A percentile compares a stretch with the other conserved stretches of the same genome.
Evolutionary conservation across 1,140 invertebrate genomes (phyloP).

Genomic region (Oedothorax gibbosus): DNA sequence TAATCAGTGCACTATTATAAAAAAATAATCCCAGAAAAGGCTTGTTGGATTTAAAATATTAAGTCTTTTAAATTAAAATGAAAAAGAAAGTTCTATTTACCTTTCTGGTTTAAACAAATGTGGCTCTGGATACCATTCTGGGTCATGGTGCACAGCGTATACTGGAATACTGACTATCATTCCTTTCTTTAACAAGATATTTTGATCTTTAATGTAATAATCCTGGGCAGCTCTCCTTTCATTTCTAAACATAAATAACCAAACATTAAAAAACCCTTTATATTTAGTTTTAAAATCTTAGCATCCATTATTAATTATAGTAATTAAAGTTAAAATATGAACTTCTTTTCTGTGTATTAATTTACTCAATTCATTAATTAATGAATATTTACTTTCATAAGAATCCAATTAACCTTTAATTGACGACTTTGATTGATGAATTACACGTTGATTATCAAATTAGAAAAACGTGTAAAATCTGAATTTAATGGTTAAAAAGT

Average conservation of each 20-base stretch:
- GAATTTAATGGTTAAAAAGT: no score
- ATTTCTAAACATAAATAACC: not conserved
- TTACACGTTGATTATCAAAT: no score
- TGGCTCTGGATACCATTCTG: slow-evolving; percentile 60
- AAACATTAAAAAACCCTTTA: not conserved
- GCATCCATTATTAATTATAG: not conserved
- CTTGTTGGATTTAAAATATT: no score
- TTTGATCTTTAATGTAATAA: slow-evolving; percentile 3
- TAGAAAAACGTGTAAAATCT: no score
- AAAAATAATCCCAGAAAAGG: no score
- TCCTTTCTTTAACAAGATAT: slow-evolving; percentile 69
- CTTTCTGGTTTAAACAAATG: slow-evolving; percentile 62
- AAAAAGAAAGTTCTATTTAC: slow-evolving; percentile 11
- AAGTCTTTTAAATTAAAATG: not conserved
- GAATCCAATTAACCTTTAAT: no score
- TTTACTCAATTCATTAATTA: no score
- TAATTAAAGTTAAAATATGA: not conserved
- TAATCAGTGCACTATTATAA: no score
- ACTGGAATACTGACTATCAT: slow-evolving; percentile 74
- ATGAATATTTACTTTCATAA: no score
- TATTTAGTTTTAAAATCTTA: not conserved
- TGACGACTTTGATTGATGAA: no score
- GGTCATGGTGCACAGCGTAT: slow-evolving; percentile 64
- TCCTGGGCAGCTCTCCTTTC: slow-evolving; percentile 32
- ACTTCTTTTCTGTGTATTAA: no score